These are phyloP conservation scores for Diglossa brunneiventris DNA, from an alignment of 2,113 vertebrate genomes.

Conservation along the genomic window DNA sequence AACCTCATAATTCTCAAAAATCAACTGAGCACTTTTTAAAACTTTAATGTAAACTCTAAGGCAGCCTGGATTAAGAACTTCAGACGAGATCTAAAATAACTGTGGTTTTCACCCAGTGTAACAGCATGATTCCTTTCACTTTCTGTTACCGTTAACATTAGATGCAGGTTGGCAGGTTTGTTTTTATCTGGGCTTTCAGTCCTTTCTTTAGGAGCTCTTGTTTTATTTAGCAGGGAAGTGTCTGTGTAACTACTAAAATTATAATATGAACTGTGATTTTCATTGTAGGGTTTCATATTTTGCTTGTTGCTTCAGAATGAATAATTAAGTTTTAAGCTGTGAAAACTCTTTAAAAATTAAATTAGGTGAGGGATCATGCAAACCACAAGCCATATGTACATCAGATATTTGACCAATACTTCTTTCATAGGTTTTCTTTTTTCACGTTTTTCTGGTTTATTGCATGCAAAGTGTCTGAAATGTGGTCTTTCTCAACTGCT, in stretches of 20 bases:
- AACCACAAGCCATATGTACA: neutral
- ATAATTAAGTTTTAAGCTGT: neutral
- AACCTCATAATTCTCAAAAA: neutral
- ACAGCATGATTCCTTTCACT: neutral
- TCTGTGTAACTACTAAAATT: neutral
- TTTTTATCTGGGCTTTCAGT: neutral
- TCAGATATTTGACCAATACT: neutral
- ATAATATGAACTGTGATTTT: neutral
- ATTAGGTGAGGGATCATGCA: neutral
- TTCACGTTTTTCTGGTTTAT: neutral
- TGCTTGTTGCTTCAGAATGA: constrained; percentile 33
- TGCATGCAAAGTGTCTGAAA: neutral
- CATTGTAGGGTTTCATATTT: neutral
- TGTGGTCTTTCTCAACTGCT: neutral
- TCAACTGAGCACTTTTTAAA: neutral
- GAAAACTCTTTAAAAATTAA: neutral
- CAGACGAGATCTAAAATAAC: neutral
- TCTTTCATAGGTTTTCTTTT: neutral
- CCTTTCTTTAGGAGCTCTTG: neutral
- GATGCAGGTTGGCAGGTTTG: neutral
- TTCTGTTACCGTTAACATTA: neutral
- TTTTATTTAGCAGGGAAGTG: neutral
- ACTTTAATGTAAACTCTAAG: neutral
- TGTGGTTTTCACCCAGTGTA: neutral
- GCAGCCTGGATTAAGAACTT: neutral